A percentile compares a stretch with the other conserved stretches of the same genome.
Evolutionary conservation across 2,888 invertebrate species (phyloP).

Genomic region (Leptinotarsa rubiginosa): DNA sequence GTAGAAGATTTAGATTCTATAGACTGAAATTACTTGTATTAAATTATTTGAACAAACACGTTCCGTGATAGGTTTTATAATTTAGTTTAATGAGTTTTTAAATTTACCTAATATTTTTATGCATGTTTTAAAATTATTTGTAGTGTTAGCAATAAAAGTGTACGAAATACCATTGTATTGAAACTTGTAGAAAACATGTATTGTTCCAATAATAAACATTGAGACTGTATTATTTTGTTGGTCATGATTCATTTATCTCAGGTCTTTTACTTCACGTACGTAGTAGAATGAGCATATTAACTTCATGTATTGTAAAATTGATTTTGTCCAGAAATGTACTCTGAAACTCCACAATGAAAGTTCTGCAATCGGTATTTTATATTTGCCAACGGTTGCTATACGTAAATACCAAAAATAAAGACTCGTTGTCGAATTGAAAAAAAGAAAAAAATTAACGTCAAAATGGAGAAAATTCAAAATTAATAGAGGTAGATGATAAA

Average conservation of each 20-base stretch:
- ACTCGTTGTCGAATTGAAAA: too few species aligned
- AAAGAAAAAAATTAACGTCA: too few species aligned
- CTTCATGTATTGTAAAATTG: too few species aligned
- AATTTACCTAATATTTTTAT: not conserved
- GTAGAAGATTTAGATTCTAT: not conserved
- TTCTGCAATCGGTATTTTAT: too few species aligned
- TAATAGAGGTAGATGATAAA: too few species aligned
- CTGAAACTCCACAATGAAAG: too few species aligned
- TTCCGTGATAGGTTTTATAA: not conserved
- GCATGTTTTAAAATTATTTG: not conserved
- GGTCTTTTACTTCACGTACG: too few species aligned
- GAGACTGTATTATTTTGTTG: not conserved
- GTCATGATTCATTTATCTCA: not conserved
- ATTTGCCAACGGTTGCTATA: too few species aligned
- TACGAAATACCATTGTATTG: not conserved
- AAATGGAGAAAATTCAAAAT: too few species aligned
- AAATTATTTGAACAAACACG: not conserved
- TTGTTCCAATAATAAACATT: not conserved
- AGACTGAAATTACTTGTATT: constrained; percentile 10
- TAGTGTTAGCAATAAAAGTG: constrained; percentile 3
- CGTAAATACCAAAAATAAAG: too few species aligned
- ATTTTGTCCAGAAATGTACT: too few species aligned
- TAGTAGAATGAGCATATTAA: too few species aligned
- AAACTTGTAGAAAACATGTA: not conserved
- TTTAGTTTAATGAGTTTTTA: not conserved